These are phyloP conservation scores for Dipodomys ordii DNA, from an alignment of 2,113 vertebrate species.

Conservation along the genomic window DNA sequence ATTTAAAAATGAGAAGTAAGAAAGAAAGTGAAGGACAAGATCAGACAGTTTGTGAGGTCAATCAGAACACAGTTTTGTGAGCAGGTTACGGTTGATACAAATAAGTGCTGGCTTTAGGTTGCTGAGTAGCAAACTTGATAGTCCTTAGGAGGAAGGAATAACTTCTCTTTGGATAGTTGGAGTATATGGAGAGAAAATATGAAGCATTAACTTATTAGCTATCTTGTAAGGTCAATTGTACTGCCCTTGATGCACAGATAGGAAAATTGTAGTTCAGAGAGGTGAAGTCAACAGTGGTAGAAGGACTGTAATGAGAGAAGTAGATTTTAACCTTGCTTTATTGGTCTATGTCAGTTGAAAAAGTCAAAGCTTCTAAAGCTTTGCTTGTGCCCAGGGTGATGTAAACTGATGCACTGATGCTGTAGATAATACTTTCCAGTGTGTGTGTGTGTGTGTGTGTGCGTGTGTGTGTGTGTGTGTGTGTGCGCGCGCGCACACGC, in stretches of 20 bases:
- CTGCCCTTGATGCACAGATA: neutral
- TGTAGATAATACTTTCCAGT: neutral
- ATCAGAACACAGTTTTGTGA: neutral
- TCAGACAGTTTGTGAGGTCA: neutral
- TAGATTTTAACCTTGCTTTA: neutral
- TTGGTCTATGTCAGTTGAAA: neutral
- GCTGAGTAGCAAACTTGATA: neutral
- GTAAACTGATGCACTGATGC: neutral
- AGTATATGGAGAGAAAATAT: neutral
- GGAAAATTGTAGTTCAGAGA: slow-evolving; percentile 32
- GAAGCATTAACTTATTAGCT: neutral
- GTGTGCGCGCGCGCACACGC: no score
- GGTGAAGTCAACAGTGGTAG: neutral
- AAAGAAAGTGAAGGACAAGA: neutral
- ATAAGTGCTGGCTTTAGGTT: neutral
- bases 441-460: no score
- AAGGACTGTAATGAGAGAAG: neutral
- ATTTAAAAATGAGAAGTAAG: neutral
- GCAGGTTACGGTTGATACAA: no score
- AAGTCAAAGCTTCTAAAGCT: neutral
- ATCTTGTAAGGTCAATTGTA: neutral
- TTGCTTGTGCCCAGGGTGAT: neutral
- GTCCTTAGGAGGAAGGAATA: neutral
- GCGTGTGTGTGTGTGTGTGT: neutral
- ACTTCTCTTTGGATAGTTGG: neutral